Conservation (phyloP, 2,113 vertebrate genomes). For the Aramus guarauna region DNA sequence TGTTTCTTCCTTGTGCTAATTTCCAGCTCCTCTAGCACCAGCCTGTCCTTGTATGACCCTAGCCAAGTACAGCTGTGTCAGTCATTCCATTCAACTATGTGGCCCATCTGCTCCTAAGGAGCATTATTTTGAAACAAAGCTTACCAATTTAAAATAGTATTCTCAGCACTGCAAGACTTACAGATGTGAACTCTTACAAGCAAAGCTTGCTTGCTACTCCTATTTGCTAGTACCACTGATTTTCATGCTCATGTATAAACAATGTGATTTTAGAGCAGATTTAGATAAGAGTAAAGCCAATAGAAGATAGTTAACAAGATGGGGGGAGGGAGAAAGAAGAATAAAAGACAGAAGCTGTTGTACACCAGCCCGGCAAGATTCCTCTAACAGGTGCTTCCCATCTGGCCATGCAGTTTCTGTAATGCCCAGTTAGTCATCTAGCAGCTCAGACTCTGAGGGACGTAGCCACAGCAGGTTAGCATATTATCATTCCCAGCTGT, state of each 20-base stretch:
- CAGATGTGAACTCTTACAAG: neutral
- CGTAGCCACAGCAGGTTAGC: neutral
- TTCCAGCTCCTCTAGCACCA: neutral
- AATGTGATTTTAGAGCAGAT: neutral
- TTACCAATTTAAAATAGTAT: neutral
- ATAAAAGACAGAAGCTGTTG: neutral
- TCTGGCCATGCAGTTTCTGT: neutral
- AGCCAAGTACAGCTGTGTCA: neutral
- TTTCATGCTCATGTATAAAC: neutral
- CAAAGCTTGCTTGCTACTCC: neutral
- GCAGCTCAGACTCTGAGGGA: neutral
- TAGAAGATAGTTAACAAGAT: neutral
- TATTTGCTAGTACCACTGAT: neutral
- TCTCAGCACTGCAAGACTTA: neutral
- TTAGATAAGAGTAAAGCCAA: neutral
- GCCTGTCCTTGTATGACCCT: slow-evolving; percentile 14
- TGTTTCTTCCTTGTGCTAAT: slow-evolving; percentile 21
- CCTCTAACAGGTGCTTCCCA: neutral
- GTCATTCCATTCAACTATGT: neutral
- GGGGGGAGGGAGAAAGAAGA: neutral
- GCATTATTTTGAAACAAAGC: neutral
- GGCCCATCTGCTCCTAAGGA: neutral
- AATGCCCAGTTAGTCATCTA: neutral
- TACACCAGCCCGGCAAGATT: neutral
- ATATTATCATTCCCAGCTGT: neutral